Conservation (phyloP, 1,140 invertebrate genomes). For the Drosophila pectinifera region DNA sequence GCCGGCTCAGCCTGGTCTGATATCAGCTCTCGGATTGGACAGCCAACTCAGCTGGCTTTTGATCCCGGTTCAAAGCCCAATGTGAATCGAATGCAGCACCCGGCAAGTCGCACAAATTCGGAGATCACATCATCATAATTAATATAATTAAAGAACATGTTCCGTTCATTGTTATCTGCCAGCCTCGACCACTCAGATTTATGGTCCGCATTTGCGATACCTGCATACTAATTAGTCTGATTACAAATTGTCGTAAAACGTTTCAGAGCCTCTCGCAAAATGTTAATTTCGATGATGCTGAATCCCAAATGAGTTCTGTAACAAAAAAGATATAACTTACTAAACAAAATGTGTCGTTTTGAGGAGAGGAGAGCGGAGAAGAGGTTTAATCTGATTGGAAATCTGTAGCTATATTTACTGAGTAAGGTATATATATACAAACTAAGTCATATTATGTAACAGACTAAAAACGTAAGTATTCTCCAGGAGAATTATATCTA, state of each 20-base stretch:
- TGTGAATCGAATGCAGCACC: constrained; percentile 5
- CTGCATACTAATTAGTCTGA: constrained; percentile 44
- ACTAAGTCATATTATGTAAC: background rate
- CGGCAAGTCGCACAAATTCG: constrained; percentile 26
- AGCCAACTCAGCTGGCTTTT: constrained; percentile 19
- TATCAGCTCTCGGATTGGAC: constrained; percentile 12
- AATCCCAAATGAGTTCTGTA: background rate
- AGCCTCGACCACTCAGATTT: constrained; percentile 29
- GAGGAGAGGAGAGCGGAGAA: no score
- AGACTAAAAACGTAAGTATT: no score
- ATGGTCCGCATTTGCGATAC: constrained; percentile 24
- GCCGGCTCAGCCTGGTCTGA: constrained; percentile 8
- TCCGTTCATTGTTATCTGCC: constrained; percentile 47
- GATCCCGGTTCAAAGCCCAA: constrained; percentile 9
- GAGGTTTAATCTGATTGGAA: background rate
- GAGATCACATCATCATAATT: constrained; percentile 50
- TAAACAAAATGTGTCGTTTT: background rate
- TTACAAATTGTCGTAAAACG: constrained; percentile 42
- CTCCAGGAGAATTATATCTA: background rate
- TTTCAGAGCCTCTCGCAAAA: constrained; percentile 19
- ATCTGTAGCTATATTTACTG: no score
- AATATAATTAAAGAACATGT: constrained; percentile 40
- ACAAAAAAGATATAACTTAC: background rate
- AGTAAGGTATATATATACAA: no score
- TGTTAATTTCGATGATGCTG: constrained; percentile 18